phyloP scores from a whole-genome alignment of 2,888 invertebrate species.

The Rotaria socialis region DNA sequence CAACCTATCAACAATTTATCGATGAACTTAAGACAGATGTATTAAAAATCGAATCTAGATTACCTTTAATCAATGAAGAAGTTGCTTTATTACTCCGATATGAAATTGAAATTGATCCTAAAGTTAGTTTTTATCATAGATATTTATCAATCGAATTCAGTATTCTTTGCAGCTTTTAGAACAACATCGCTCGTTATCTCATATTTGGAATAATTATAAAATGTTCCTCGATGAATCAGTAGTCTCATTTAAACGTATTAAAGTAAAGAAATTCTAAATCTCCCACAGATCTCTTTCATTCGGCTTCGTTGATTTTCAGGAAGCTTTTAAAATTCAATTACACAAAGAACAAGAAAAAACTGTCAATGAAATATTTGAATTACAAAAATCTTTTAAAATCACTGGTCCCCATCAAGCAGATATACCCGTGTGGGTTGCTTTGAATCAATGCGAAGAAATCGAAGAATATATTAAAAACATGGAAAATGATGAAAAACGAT shows the following conservation, averaged over 20 bases:
- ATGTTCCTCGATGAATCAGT: not conserved
- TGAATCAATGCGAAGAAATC: not conserved
- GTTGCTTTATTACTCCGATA: not conserved
- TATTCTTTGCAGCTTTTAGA: not conserved
- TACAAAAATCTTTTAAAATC: not conserved
- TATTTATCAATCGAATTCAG: too few relatives aligned
- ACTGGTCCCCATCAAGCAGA: constrained; percentile 1
- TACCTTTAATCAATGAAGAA: constrained; percentile 26
- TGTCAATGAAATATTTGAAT: not conserved
- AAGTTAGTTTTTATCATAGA: not conserved
- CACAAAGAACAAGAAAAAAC: constrained; percentile 23
- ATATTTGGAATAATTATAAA: not conserved
- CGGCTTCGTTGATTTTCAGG: not conserved
- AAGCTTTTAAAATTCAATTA: constrained; percentile 19
- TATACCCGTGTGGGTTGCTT: not conserved
- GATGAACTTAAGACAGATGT: not conserved
- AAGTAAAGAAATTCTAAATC: not conserved
- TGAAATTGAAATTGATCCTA: constrained; percentile 2
- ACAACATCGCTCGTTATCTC: not conserved
- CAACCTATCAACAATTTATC: constrained; percentile 10
- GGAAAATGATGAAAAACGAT: constrained; percentile 30
- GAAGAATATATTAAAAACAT: not conserved
- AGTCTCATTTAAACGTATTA: not conserved
- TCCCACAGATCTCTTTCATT: too few relatives aligned
- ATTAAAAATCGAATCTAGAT: not conserved